Base-by-base conservation (phyloP, 2,888 invertebrate species). In the Plebejus melissa region DNA sequence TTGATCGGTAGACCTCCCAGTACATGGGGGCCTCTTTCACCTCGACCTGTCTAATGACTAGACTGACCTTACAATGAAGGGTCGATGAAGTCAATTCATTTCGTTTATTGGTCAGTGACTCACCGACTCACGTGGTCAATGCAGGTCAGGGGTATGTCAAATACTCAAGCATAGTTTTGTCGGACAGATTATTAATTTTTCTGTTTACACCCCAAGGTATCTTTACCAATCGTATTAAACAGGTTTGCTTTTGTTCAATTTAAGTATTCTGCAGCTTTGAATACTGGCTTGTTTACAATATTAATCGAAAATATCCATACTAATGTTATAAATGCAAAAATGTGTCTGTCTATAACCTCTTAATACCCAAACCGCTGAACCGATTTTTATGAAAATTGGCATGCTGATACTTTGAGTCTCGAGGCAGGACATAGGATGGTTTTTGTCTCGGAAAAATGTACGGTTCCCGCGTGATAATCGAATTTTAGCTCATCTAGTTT, bases 31-130 rank as follows among this genome's bases (percentile, higher is more conserved):
- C 28, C 22, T 65, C 28, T 65, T 28, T 36, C 65, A 36, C 36
- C 65, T 65, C 65, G 36, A 65, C 65, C 65, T 65, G 16, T 36
- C 65, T 65, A 65, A 65, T 65, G 22, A n/a, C 71, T 71, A 46
- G 46, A 46, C 9, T 46, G 71, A 71, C 71, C 71, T 71, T 71
- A 41, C 4, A 2, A 50, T 28, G 16, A 41, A 28, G 46, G 46
- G 71, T 71, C 46, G 71, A 71, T 50, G 4, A 28, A 22, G 71
- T 71, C 71, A 71, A 71, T 71, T 71, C 11, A 71, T 41, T 46
- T 46, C 46, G 41, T 41, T 41, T 13, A 70, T 38, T 69, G 41
- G 71, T 70, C 41, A 70, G 7, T 70, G 70, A 46, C 22, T 71
- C 70, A 70, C 38, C 22, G 41, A 41, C 6, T 70, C 70, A 71